A percentile compares a stretch with the other conserved stretches of the same genome.
These are phyloP conservation scores for Cheirogaleus medius DNA, from an alignment of 2,113 vertebrate species.

Conservation along the genomic window DNA sequence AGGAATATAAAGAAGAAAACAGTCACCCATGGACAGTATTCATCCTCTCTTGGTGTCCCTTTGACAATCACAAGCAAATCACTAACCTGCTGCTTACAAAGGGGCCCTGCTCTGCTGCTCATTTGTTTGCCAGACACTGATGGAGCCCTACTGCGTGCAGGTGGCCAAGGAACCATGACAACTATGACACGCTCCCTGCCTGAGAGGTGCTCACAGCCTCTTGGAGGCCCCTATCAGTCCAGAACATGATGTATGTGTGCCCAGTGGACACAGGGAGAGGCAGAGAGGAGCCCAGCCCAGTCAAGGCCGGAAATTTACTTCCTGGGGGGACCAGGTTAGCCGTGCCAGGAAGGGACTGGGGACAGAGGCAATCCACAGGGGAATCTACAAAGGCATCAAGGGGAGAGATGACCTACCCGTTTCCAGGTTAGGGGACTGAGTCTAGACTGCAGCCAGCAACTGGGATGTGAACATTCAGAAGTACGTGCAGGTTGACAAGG, in stretches of 20 bases:
- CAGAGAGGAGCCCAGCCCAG: not conserved
- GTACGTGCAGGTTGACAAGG: not conserved
- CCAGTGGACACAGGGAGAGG: fast-evolving
- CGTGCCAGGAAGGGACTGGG: not conserved
- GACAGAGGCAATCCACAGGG: not conserved
- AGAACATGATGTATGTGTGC: not conserved
- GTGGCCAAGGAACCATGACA: fast-evolving
- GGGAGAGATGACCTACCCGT: fast-evolving
- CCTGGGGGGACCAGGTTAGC: not conserved
- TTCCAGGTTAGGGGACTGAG: not conserved
- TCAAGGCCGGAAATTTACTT: not conserved
- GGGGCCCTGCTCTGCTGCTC: not conserved
- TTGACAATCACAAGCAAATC: not conserved
- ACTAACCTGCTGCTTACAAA: not conserved
- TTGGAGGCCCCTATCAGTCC: not conserved
- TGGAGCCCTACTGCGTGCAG: not conserved
- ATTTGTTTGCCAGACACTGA: not conserved
- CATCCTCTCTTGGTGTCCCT: not conserved
- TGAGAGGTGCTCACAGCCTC: not conserved
- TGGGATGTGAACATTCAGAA: not conserved
- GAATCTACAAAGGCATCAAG: not conserved
- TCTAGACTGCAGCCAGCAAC: not conserved
- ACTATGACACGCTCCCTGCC: not conserved
- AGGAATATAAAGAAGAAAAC: not conserved
- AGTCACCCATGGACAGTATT: not conserved